A percentile compares a stretch with the other conserved stretches of the same genome.
These are phyloP conservation scores for Hippocampus barbouri DNA, from an alignment of 2,113 vertebrate genomes.

Conservation along the genomic window DNA sequence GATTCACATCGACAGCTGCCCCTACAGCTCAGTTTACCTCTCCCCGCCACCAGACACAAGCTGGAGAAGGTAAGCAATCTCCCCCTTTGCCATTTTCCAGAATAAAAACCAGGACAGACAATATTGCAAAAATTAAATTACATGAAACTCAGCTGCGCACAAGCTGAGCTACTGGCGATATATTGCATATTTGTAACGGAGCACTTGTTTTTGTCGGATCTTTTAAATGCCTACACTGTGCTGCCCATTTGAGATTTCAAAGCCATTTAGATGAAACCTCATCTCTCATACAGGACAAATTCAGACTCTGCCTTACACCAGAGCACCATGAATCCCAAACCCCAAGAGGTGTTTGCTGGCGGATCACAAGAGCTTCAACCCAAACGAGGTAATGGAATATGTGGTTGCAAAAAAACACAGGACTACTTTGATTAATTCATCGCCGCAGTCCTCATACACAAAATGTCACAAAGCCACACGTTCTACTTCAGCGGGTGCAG, in stretches of 20 bases:
- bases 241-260: conserved; percentile 3
- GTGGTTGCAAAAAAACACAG: conserved; percentile 31
- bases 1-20: conserved; percentile 92
- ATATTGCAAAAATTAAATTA: background rate
- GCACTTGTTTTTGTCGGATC: conserved; percentile 3
- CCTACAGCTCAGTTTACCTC: conserved; percentile 93
- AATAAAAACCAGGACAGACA: conserved; percentile 5
- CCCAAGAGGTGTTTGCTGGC: conserved; percentile 83
- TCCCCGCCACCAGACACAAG: conserved; percentile 94
- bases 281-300: conserved; percentile 82
- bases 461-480: conserved; percentile 21
- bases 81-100: conserved; percentile 17
- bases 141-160: background rate
- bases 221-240: background rate
- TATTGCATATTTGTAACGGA: background rate
- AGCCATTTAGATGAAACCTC: conserved; percentile 31
- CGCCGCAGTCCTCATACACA: conserved; percentile 10
- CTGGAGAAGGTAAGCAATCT: conserved; percentile 89
- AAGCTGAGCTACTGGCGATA: background rate
- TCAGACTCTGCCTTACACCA: conserved; percentile 97
- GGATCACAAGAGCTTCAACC: conserved; percentile 90
- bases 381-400: conserved; percentile 82
- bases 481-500: background rate
- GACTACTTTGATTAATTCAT: conserved; percentile 46
- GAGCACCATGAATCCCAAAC: conserved; percentile 88